A percentile compares a stretch with the other conserved stretches of the same genome.
Conservation (phyloP, 2,113 vertebrate species). For the Trogon melanurus region DNA sequence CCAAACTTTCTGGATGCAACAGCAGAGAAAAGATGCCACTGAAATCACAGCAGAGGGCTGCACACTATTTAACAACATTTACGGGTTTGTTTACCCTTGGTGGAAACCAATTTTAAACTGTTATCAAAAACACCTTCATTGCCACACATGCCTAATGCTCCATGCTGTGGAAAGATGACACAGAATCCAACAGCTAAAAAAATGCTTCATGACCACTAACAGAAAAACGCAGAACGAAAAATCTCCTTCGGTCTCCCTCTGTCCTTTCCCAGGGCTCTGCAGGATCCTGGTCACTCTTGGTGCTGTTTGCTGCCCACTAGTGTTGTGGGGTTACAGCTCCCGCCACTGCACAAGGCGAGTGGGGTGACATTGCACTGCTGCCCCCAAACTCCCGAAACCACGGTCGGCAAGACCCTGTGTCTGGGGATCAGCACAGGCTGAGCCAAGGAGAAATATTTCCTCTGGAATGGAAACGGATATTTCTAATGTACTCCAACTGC, state of each 20-base stretch:
- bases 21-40: background rate
- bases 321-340: constrained; percentile 52
- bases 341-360: background rate
- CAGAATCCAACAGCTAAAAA: background rate
- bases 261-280: background rate
- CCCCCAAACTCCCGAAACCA: background rate
- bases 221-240: background rate
- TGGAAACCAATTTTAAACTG: background rate
- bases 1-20: background rate
- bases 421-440: background rate
- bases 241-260: background rate
- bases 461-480: background rate
- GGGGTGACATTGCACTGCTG: no score
- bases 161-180: accelerated
- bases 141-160: accelerated
- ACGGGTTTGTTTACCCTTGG: background rate
- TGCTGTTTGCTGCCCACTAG: constrained; percentile 83
- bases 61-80: background rate
- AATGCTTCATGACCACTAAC: background rate
- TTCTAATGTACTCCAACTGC: background rate
- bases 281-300: background rate
- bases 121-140: background rate
- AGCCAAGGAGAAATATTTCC: background rate
- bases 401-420: background rate
- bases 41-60: background rate